Percentiles rank a stretch among this genome's conserved stretches.
Evolutionary conservation across 2,113 vertebrate genomes (phyloP).

Genomic region (Cephalopterus ornatus): DNA sequence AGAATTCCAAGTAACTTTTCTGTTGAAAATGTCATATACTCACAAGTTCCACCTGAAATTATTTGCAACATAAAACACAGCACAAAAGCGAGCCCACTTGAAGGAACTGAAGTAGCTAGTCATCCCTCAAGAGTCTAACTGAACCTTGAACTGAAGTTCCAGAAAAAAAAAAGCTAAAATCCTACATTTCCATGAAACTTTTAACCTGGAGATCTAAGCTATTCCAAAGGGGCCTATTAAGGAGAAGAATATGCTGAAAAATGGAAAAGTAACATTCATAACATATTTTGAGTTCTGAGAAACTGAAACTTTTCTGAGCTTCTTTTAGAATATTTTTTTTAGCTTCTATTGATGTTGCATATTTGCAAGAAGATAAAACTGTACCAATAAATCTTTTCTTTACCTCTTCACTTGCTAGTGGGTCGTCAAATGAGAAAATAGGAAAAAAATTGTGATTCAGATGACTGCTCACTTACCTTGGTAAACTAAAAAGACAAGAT

Average conservation of each 20-base stretch:
- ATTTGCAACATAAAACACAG: background rate
- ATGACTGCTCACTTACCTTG: accelerated
- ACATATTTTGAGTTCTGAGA: background rate
- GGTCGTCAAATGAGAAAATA: background rate
- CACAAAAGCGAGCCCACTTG: background rate
- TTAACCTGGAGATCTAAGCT: background rate
- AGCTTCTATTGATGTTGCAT: background rate
- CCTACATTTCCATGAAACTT: background rate
- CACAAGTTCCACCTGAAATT: background rate
- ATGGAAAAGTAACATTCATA: background rate
- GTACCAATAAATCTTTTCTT: background rate
- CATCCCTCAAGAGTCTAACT: background rate
- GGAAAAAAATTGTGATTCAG: background rate
- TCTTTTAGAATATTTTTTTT: background rate
- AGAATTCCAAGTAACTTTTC: background rate
- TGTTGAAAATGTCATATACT: background rate
- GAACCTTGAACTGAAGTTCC: background rate
- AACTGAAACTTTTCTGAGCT: background rate
- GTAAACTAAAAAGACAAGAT: background rate
- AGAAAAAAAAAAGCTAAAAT: background rate
- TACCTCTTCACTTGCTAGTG: background rate
- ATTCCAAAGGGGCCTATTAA: background rate
- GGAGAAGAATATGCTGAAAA: background rate
- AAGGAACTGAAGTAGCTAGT: background rate
- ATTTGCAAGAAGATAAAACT: background rate